Conservation (phyloP, 2,797 vertebrate genomes). For the Craterocephalus amniculus region DNA sequence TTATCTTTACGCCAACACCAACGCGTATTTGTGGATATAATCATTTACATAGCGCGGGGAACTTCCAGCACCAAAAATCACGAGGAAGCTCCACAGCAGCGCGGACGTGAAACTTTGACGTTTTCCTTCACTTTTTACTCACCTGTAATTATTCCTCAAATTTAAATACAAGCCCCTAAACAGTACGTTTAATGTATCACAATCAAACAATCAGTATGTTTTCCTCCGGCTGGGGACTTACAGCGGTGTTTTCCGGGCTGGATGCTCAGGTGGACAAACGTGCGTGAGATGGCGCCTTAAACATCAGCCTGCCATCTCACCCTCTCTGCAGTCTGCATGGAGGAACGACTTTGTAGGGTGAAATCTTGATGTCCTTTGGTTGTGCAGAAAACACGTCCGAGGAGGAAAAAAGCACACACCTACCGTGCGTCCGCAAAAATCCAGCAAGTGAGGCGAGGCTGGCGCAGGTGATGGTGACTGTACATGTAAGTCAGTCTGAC, state of each 20-base stretch:
- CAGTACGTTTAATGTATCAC: background rate
- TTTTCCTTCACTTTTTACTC: background rate
- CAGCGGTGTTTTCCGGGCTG: constrained; percentile 37
- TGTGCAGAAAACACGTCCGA: too few species aligned
- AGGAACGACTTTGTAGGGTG: background rate
- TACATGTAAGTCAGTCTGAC: constrained; percentile 72
- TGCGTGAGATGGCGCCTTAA: constrained; percentile 13
- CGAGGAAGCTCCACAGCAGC: background rate
- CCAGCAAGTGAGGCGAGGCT: constrained; percentile 16
- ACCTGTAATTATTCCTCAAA: background rate
- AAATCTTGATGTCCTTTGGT: background rate
- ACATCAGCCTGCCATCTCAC: constrained; percentile 61
- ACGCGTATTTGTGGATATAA: background rate
- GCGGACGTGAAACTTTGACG: background rate
- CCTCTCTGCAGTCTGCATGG: constrained; percentile 9
- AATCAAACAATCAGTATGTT: background rate
- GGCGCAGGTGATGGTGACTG: constrained; percentile 52
- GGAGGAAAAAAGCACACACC: background rate
- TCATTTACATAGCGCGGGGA: background rate
- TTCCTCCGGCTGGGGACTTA: constrained; percentile 37
- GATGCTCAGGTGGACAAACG: constrained; percentile 53
- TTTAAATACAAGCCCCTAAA: background rate
- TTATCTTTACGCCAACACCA: background rate
- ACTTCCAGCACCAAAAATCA: background rate
- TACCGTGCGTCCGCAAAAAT: constrained; percentile 5